Percentiles rank a stretch among this genome's conserved stretches.
Conservation (phyloP, 2,113 vertebrate species). For the Planiliza haematocheilus region DNA sequence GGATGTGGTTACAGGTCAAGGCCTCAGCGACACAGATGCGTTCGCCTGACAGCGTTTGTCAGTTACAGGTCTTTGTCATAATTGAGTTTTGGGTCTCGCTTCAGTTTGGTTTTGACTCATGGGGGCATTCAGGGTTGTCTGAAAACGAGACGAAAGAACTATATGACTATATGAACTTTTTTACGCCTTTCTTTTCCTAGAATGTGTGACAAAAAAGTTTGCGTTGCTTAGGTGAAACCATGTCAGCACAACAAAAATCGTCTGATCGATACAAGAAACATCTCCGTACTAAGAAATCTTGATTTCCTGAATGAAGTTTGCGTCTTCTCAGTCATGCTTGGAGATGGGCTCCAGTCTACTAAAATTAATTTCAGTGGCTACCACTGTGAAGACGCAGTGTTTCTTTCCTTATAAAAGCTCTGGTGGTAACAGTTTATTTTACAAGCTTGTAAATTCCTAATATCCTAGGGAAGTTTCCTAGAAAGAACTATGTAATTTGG, state of each 20-base stretch:
- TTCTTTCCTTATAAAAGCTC: neutral
- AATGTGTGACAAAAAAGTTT: neutral
- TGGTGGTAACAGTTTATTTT: slow-evolving; percentile 37
- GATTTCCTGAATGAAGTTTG: neutral
- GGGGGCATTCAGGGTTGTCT: neutral
- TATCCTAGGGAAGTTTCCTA: slow-evolving; percentile 24
- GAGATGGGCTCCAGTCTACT: neutral
- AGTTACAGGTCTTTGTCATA: slow-evolving; percentile 68
- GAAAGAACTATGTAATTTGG: slow-evolving; percentile 25
- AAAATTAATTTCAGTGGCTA: neutral
- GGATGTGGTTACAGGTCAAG: slow-evolving; percentile 80
- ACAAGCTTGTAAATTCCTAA: slow-evolving; percentile 53
- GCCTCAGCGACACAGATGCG: slow-evolving; percentile 53
- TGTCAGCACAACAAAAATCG: no score
- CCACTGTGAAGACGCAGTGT: neutral
- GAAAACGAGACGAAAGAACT: neutral
- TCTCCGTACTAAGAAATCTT: neutral
- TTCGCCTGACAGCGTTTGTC: slow-evolving; percentile 59
- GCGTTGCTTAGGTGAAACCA: no score
- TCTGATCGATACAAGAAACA: neutral
- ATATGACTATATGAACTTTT: neutral
- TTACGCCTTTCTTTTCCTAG: no score
- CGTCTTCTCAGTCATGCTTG: neutral
- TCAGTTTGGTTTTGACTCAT: slow-evolving; percentile 66
- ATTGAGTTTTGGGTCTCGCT: slow-evolving; percentile 29